phyloP scores from a whole-genome alignment of 1,140 invertebrate species.

The Drosophila rhopaloa region DNA sequence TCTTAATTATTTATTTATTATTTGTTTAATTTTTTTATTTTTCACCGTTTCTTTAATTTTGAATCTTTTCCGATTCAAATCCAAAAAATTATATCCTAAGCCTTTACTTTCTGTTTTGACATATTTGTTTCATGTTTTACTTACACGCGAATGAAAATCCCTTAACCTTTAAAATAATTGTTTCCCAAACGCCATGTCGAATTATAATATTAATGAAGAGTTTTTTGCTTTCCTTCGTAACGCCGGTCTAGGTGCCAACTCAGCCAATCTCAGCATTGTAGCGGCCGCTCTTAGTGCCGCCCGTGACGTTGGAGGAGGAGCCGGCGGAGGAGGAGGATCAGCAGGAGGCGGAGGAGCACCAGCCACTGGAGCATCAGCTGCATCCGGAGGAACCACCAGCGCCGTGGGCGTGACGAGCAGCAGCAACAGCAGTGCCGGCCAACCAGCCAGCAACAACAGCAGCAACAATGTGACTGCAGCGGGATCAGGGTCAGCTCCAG shows the following conservation, averaged over 20 bases:
- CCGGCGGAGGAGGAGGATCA: conserved; percentile 16
- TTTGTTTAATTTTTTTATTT: background rate
- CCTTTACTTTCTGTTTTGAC: conserved; percentile 11
- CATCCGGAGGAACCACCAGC: conserved; percentile 47
- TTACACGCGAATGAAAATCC: conserved; percentile 10
- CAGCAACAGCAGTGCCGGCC: conserved; percentile 56
- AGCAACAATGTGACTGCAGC: conserved; percentile 58
- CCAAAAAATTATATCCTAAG: background rate
- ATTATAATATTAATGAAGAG: conserved; percentile 33
- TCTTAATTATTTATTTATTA: no score
- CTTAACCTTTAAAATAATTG: conserved; percentile 7
- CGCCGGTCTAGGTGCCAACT: conserved; percentile 51
- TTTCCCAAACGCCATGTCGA: conserved; percentile 17
- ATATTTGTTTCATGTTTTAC: conserved; percentile 19
- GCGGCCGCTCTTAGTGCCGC: conserved; percentile 67
- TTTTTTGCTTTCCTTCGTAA: conserved; percentile 13
- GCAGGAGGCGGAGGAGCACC: conserved; percentile 11
- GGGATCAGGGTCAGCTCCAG: conserved; percentile 34
- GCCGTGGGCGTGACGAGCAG: conserved; percentile 69
- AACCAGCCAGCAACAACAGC: conserved; percentile 51
- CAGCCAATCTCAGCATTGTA: conserved; percentile 71
- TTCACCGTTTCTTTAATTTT: background rate
- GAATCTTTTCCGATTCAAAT: background rate
- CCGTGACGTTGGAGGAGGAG: conserved; percentile 50
- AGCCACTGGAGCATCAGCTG: conserved; percentile 21